A percentile compares a stretch with the other conserved stretches of the same genome.
phyloP scores from a whole-genome alignment of 2,888 invertebrate species.

The Watsonalla cultraria region DNA sequence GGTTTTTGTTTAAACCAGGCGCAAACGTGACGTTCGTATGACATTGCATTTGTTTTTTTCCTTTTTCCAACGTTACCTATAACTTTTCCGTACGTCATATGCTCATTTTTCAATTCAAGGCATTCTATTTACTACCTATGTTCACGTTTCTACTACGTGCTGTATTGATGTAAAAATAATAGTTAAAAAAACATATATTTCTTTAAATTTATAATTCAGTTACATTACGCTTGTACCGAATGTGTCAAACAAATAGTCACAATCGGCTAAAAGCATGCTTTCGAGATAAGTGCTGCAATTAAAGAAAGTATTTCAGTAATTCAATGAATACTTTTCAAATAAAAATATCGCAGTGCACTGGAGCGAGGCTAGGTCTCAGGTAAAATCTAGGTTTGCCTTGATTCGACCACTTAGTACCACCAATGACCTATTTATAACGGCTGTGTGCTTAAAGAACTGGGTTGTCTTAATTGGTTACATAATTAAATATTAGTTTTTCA shows the following conservation, averaged over 20 bases:
- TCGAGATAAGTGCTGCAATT: too few species aligned
- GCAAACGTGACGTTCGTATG: not conserved
- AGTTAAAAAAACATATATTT: too few species aligned
- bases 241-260: too few species aligned
- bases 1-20: not conserved
- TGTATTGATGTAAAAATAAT: too few species aligned
- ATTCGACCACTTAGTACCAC: slow-evolving; percentile 27
- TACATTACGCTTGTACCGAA: too few species aligned
- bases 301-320: not conserved
- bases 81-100: not conserved
- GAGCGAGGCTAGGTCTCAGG: slow-evolving; percentile 23
- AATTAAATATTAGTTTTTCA: too few species aligned
- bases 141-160: too few species aligned
- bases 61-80: not conserved
- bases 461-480: not conserved
- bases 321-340: not conserved
- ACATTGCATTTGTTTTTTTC: not conserved
- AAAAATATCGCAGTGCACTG: not conserved
- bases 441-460: not conserved
- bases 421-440: slow-evolving; percentile 38
- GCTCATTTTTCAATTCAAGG: not conserved
- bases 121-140: too few species aligned
- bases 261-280: too few species aligned
- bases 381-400: slow-evolving; percentile 38
- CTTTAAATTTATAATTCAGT: too few species aligned